These are phyloP conservation scores for Torymus texanus DNA, from an alignment of 2,888 invertebrate species.

Conservation along the genomic window DNA sequence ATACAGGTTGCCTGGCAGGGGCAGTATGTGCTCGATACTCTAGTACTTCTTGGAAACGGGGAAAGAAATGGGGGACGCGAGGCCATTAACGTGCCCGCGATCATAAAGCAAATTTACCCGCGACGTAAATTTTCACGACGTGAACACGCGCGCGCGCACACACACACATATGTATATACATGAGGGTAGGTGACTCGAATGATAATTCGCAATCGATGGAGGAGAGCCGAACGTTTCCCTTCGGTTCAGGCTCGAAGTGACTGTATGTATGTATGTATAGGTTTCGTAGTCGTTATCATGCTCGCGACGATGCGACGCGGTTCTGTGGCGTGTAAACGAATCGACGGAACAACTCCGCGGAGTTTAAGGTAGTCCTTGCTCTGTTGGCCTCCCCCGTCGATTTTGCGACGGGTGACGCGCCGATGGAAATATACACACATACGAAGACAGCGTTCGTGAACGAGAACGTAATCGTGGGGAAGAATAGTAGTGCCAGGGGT, in stretches of 20 bases:
- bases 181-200: not conserved
- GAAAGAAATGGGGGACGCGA: not conserved
- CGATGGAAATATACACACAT: too few relatives aligned
- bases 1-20: too few relatives aligned
- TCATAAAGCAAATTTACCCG: conserved; percentile 21
- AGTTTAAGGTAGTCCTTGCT: conserved; percentile 15
- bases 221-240: not conserved
- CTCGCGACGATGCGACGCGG: not conserved
- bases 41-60: too few relatives aligned
- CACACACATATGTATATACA: too few relatives aligned
- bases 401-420: too few relatives aligned
- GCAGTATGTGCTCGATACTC: too few relatives aligned
- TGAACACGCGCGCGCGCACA: too few relatives aligned
- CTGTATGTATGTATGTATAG: not conserved
- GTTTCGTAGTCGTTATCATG: conserved; percentile 15
- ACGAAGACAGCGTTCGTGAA: too few relatives aligned
- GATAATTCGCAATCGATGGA: conserved; percentile 47
- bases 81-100: conserved; percentile 1
- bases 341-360: not conserved
- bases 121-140: conserved; percentile 19
- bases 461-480: too few relatives aligned
- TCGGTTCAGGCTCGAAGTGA: not conserved
- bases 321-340: too few relatives aligned
- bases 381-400: not conserved
- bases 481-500: too few relatives aligned